phyloP scores from a whole-genome alignment of 2,888 invertebrate species.

The Amiota minor region DNA sequence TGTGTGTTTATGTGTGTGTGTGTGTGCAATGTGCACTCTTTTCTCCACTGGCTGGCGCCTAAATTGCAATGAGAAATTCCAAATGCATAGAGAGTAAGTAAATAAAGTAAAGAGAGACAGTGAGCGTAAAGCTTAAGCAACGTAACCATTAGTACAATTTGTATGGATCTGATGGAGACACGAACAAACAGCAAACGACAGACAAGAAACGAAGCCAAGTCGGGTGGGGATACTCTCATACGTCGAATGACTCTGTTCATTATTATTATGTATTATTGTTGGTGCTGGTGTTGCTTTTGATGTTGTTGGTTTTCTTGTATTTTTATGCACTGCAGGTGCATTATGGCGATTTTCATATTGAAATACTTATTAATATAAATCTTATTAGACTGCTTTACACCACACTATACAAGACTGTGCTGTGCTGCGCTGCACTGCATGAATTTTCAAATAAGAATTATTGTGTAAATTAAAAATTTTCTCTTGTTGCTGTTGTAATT shows the following conservation, averaged over 20 bases:
- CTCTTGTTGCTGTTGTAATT: constrained; percentile 31
- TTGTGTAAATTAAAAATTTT: background rate
- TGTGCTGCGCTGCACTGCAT: constrained; percentile 32
- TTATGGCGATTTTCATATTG: constrained; percentile 37
- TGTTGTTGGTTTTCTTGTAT: constrained; percentile 34
- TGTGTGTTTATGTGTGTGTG: background rate
- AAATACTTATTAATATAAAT: constrained; percentile 13
- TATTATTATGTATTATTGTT: constrained; percentile 28
- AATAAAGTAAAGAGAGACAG: too few relatives aligned
- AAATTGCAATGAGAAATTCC: too few relatives aligned
- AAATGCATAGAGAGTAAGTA: too few relatives aligned
- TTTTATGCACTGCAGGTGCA: constrained; percentile 57
- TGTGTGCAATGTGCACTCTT: background rate
- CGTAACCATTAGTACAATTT: too few relatives aligned
- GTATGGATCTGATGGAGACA: background rate
- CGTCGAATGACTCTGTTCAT: too few relatives aligned
- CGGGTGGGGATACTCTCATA: too few relatives aligned
- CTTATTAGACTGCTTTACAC: constrained; percentile 23
- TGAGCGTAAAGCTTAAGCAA: too few relatives aligned
- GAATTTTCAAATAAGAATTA: constrained; percentile 35
- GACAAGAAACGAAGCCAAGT: background rate
- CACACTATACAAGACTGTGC: too few relatives aligned
- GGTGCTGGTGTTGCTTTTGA: constrained; percentile 25
- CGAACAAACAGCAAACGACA: background rate
- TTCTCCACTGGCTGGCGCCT: too few relatives aligned